phyloP scores from a whole-genome alignment of 2,113 vertebrate species.

The Lanius ludovicianus region DNA sequence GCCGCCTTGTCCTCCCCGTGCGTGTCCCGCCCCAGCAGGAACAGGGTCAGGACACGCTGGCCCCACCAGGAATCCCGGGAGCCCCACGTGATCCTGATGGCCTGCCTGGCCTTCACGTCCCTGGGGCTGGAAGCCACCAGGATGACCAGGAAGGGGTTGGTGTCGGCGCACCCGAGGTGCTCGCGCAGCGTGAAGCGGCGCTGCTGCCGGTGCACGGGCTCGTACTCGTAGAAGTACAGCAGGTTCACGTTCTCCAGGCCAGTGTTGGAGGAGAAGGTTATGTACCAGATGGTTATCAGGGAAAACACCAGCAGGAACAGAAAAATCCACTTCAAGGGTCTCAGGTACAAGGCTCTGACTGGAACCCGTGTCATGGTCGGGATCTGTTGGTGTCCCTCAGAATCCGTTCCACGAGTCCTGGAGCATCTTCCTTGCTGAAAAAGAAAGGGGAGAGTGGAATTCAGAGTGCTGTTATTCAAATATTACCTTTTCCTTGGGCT shows the following conservation, averaged over 20 bases:
- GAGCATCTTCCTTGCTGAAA: not conserved
- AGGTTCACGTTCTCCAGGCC: not conserved
- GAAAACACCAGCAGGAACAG: constrained; percentile 27
- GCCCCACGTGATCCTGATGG: constrained; percentile 66
- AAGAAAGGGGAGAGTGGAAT: not conserved
- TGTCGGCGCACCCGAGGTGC: constrained; percentile 16
- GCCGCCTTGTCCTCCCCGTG: not conserved
- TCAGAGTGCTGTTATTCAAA: not conserved
- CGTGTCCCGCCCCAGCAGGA: constrained; percentile 58
- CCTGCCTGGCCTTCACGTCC: constrained; percentile 59
- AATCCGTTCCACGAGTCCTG: not conserved
- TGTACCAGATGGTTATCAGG: not conserved
- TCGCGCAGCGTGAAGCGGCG: constrained; percentile 49
- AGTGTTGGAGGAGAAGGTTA: not conserved
- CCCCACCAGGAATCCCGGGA: constrained; percentile 65
- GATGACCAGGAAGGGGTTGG: constrained; percentile 67
- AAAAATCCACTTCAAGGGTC: constrained; percentile 39
- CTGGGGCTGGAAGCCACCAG: constrained; percentile 64
- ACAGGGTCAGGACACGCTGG: constrained; percentile 59
- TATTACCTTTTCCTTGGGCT: not conserved
- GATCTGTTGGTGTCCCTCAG: not conserved
- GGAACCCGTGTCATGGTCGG: fast-evolving
- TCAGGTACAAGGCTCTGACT: not conserved
- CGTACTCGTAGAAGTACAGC: constrained; percentile 69
- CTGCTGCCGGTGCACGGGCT: constrained; percentile 50